Conservation (phyloP, 2,113 vertebrate genomes). For the Maccullochella peelii region DNA sequence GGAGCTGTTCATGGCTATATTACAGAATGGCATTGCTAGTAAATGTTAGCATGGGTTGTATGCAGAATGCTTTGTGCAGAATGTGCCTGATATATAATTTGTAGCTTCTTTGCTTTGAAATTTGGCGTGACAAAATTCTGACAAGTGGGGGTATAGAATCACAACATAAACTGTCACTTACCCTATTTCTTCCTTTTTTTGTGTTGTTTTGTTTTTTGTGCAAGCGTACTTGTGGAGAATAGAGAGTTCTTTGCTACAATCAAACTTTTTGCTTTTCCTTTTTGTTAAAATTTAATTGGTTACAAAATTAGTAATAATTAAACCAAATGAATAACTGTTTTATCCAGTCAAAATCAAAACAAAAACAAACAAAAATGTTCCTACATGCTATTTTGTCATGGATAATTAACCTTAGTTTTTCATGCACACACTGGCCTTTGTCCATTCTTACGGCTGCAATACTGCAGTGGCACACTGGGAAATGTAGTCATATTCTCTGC, state of each 20-base stretch:
- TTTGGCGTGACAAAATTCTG: too few relatives aligned
- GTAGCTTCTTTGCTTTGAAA: too few relatives aligned
- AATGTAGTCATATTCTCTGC: conserved; percentile 7
- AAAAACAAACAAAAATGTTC: not conserved
- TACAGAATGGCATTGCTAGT: too few relatives aligned
- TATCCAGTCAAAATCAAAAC: not conserved
- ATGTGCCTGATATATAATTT: too few relatives aligned
- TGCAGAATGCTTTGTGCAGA: too few relatives aligned
- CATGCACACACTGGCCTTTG: not conserved
- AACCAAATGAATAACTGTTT: not conserved
- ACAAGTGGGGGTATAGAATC: too few relatives aligned
- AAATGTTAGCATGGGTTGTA: too few relatives aligned
- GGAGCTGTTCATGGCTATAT: not conserved
- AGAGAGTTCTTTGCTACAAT: not conserved
- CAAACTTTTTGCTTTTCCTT: not conserved
- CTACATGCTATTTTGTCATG: not conserved
- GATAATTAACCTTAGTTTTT: not conserved
- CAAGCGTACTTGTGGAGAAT: not conserved
- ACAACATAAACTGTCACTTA: too few relatives aligned
- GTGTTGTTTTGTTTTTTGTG: not conserved
- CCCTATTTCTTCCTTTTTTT: too few relatives aligned
- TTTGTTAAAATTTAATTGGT: not conserved
- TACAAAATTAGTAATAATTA: not conserved
- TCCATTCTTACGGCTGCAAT: not conserved
- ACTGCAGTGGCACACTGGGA: conserved; percentile 19